Evolutionary conservation across 2,113 vertebrate species (phyloP).

Genomic region (Notiomystis cincta): DNA sequence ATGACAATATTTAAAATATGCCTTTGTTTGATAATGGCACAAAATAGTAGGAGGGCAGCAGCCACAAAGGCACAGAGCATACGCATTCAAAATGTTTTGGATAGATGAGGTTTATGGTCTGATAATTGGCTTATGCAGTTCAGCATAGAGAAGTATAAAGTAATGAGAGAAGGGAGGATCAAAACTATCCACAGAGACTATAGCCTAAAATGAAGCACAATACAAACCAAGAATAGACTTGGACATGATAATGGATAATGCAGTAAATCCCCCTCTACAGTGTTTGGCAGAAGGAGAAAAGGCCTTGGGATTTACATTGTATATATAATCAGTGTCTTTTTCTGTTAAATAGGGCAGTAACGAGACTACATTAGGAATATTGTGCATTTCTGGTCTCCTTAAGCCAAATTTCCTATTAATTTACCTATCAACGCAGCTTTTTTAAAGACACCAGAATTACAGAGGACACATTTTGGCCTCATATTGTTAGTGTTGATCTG

Average conservation of each 20-base stretch:
- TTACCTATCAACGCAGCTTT: not conserved
- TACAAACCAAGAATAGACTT: conserved; percentile 70
- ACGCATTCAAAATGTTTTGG: conserved; percentile 47
- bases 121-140: conserved; percentile 62
- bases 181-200: conserved; percentile 63
- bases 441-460: not conserved
- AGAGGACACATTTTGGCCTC: not conserved
- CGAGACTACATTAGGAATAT: not conserved
- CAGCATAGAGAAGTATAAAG: conserved; percentile 44
- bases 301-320: conserved; percentile 58
- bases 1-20: conserved; percentile 54
- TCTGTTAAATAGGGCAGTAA: conserved; percentile 56
- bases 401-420: conserved; percentile 12
- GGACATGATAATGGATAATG: conserved; percentile 59
- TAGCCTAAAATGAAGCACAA: conserved; percentile 58
- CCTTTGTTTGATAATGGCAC: conserved; percentile 54
- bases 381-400: not conserved
- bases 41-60: conserved; percentile 53
- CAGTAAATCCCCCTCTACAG: conserved; percentile 53
- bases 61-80: conserved; percentile 54
- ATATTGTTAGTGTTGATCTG: not conserved
- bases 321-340: conserved; percentile 52
- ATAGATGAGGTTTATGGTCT: conserved; percentile 64
- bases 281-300: conserved; percentile 58
- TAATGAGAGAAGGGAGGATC: conserved; percentile 62